These are phyloP conservation scores for Euzetes globulus DNA, from an alignment of 2,888 invertebrate genomes.

Conservation along the genomic window DNA sequence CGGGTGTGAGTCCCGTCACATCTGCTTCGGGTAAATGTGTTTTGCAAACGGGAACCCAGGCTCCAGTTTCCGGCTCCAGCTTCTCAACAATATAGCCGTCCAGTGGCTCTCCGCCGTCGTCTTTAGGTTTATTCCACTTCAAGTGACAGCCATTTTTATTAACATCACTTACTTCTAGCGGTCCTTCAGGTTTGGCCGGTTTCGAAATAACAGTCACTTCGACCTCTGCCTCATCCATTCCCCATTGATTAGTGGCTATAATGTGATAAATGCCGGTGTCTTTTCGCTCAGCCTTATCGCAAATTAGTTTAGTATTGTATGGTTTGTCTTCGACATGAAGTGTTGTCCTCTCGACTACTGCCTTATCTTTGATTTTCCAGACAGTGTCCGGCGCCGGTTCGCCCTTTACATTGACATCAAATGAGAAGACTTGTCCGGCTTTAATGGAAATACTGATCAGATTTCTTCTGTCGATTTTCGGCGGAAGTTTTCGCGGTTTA, in stretches of 20 bases:
- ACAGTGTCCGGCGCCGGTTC: slow-evolving; percentile 83
- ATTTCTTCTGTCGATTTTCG: slow-evolving; percentile 57
- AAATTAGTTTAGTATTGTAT: slow-evolving; percentile 50
- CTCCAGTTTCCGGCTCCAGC: slow-evolving; percentile 89
- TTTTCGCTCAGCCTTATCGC: slow-evolving; percentile 46
- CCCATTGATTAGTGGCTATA: slow-evolving; percentile 47
- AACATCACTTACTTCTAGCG: slow-evolving; percentile 48
- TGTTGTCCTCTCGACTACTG: slow-evolving; percentile 54
- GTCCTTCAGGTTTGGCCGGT: slow-evolving; percentile 43
- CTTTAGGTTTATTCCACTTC: slow-evolving; percentile 73
- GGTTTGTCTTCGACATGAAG: slow-evolving; percentile 44
- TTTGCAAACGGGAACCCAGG: slow-evolving; percentile 94
- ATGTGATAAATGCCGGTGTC: slow-evolving; percentile 49
- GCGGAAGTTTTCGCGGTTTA: slow-evolving; percentile 59
- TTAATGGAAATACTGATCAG: slow-evolving; percentile 83
- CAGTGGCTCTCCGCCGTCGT: slow-evolving; percentile 80
- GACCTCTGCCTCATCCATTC: slow-evolving; percentile 47
- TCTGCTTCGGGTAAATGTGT: slow-evolving; percentile 51
- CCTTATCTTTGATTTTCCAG: slow-evolving; percentile 70
- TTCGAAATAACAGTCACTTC: slow-evolving; percentile 48
- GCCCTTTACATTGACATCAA: slow-evolving; percentile 83
- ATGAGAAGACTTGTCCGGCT: slow-evolving; percentile 80
- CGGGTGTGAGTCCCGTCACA: slow-evolving; percentile 49
- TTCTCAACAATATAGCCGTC: slow-evolving; percentile 84
- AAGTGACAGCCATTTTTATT: slow-evolving; percentile 74